Base-by-base conservation (phyloP, 2,797 vertebrate genomes). In the Neopelma chrysocephalum region DNA sequence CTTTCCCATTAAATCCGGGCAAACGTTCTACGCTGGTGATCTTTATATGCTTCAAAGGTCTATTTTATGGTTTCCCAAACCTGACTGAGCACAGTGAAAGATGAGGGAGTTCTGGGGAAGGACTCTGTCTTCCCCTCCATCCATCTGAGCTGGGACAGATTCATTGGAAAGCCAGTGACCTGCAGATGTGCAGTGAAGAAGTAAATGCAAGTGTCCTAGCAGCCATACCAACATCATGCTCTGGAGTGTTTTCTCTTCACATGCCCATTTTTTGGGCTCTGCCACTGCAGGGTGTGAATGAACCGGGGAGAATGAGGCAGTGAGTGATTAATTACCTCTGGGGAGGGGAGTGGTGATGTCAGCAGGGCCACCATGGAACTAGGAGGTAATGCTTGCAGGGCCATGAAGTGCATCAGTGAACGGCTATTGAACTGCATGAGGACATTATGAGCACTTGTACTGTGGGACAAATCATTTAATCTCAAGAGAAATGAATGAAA, bases 41-140 rank as follows among this genome's bases (percentile, higher is more conserved):
- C 86, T 87, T 95, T 93, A 90, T 85, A 53, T 82, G 81, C 90
- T 90, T 77, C 82, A 85, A 78, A 90, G 27, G 69, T 71, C 81
- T 92, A 27, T 92, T 97, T 94, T 94, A 87, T 62, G 53, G 22
- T 80, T 95, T 94, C 64, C 31, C 68, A 94, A 93, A 93, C 71
- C 48, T 90, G 91, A 80, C 25, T 80, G 90, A 95, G 79, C 83
- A 66, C n/a, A 53, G 60, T 92, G 82, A 90, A 94, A 90, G 92
- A 93, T 85, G 84, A 61, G 42, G 36, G 45, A 85, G 53, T 45
- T 92, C 69, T 93, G 81, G 31, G 36, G 60, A 80, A 80, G 80
- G 34, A 38, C 48, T 79, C 58, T 73, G 56, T 77, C 82, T 82
- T 94, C 64, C 22, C 75, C 27, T 75, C 62, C 71, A 78, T 89